Evolutionary conservation across 2,113 vertebrate genomes (phyloP), one percentile per base, ranked within the genome.

Genomic region (Labeo catla): DNA sequence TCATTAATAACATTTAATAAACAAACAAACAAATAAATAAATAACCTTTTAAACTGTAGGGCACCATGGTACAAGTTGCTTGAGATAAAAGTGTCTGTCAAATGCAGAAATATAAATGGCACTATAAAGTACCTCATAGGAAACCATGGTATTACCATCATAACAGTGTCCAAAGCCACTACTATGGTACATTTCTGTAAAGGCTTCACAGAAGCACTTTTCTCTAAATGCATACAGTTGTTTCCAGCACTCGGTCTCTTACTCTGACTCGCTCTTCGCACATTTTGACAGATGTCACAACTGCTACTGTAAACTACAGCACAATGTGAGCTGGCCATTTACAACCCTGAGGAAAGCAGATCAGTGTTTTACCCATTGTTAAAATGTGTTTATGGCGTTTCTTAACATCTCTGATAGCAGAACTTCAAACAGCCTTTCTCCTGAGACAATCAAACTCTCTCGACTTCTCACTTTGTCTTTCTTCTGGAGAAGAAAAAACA

Each of bases 241-340:
- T 73, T 45, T 80, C 28, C 63, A 34, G 6, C 50, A 34, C 16
- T 52, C 66, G 39, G 11, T 68, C 70, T 19, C 23, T 87, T 54
- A 34, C 34, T 70, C 28, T 28, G 54, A 49, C 78, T 12, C 70
- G 2, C 45, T 49, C 43, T 50, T 81, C 47, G 59, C 39, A 81
- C 59, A 65, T 81, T 49, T 47, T 81, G 57, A 81, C 78, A 65
- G 57, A 65, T 66, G 79, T 81, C 79, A 81, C 59, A 66, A 65
- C 59, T 28, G 59, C 13, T 81, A 65, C 61, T 65, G 59, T 65
- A 81, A 66, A 34, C 45, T 66, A 63, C 78, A 81, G 7, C 21
- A 81, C 57, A 81, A 28, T 47, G 2, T 16, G 8, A 81, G n/a
- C 78, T 23, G 59, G 59, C 78, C 39, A 45, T 63, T 47, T 63